Evolutionary conservation across 2,888 invertebrate genomes (phyloP).

Genomic region (Myopa testacea): DNA sequence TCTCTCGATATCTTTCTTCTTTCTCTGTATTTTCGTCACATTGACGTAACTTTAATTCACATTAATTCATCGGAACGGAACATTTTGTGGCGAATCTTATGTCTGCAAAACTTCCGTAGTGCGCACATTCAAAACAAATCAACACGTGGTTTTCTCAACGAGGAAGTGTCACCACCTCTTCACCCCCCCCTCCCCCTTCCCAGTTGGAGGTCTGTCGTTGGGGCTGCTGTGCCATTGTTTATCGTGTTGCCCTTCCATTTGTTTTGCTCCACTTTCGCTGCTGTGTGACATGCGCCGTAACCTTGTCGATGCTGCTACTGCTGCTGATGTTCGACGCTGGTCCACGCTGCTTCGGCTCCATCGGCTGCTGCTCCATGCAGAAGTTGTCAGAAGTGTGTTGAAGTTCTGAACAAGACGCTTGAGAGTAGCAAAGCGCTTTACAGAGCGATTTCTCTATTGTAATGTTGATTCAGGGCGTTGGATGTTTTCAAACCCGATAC

Average conservation of each 20-base stretch:
- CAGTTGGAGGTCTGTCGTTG: neutral
- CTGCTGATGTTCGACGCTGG: too few species aligned
- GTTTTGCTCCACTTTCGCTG: slow-evolving; percentile 9
- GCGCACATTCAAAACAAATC: slow-evolving; percentile 67
- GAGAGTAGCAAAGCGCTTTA: slow-evolving; percentile 38
- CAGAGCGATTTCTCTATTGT: neutral
- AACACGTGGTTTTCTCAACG: slow-evolving; percentile 65
- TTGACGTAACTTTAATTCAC: slow-evolving; percentile 5
- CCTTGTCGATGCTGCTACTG: slow-evolving; percentile 15
- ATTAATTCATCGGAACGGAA: neutral
- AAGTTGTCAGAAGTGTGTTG: too few species aligned
- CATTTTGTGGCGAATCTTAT: slow-evolving; percentile 1
- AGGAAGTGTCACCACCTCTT: neutral
- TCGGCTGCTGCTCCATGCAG: neutral
- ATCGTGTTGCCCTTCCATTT: neutral
- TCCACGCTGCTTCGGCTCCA: too few species aligned
- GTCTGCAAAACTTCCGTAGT: slow-evolving; percentile 31
- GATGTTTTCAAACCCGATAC: slow-evolving; percentile 15
- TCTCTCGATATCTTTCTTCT: neutral
- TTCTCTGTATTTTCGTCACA: neutral
- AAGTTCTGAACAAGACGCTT: neutral
- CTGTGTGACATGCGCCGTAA: slow-evolving; percentile 16
- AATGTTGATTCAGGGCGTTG: slow-evolving; percentile 22
- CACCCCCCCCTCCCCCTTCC: neutral
- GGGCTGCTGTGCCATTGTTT: neutral